Evolutionary conservation across 1,140 invertebrate genomes (phyloP).

Genomic region (Trichonephila clavipes): DNA sequence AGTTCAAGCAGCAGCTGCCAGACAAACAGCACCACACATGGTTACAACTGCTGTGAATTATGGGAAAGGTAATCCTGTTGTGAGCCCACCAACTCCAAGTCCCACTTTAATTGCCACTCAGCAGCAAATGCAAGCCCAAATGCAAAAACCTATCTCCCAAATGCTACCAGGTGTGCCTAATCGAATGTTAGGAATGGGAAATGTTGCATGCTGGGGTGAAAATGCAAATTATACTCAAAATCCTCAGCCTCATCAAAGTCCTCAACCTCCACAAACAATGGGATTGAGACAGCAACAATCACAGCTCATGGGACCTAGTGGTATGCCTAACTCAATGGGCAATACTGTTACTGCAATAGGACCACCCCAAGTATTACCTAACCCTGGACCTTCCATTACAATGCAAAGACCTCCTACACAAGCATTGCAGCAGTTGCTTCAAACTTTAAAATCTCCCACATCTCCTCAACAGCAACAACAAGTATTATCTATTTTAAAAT

Average conservation of each 20-base stretch:
- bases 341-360: constrained; percentile 70
- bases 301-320: constrained; percentile 67
- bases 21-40: constrained; percentile 89
- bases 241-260: constrained; percentile 81
- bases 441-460: constrained; percentile 92
- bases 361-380: constrained; percentile 73
- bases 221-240: constrained; percentile 53
- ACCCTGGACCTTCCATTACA: constrained; percentile 57
- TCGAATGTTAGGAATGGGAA: constrained; percentile 71
- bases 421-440: constrained; percentile 93
- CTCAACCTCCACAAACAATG: constrained; percentile 78
- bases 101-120: constrained; percentile 40
- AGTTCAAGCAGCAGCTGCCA: constrained; percentile 94
- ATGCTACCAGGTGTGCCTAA: constrained; percentile 72
- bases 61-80: constrained; percentile 86
- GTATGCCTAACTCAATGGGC: constrained; percentile 64
- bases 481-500: constrained; percentile 94
- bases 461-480: constrained; percentile 96
- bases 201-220: constrained; percentile 71
- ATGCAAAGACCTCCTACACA: constrained; percentile 81
- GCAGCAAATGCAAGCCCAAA: constrained; percentile 72
- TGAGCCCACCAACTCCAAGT: constrained; percentile 36
- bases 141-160: constrained; percentile 76
- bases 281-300: constrained; percentile 77
- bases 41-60: constrained; percentile 81